Conservation (phyloP, 2,888 invertebrate genomes). For the Pyrgus malvae region DNA sequence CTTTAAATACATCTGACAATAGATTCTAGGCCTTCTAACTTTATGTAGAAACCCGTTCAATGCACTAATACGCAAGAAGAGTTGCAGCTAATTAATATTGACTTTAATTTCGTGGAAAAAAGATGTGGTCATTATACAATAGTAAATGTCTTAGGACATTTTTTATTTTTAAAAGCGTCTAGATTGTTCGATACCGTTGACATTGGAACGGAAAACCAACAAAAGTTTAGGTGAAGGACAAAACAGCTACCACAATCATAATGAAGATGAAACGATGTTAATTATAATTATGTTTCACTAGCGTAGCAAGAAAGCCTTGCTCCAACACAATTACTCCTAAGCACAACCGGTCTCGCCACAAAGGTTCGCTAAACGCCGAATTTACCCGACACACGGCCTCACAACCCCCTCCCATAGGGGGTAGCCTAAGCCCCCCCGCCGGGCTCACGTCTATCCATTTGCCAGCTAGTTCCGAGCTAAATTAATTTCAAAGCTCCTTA, state of each 20-base stretch:
- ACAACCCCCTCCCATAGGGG: conserved; percentile 40
- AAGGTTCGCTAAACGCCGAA: conserved; percentile 79
- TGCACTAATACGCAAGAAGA: too few species aligned
- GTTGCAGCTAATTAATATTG: too few species aligned
- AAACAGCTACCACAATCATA: background rate
- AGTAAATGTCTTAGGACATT: too few species aligned
- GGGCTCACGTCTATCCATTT: conserved; percentile 82
- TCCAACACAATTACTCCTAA: conserved; percentile 69
- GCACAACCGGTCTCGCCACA: conserved; percentile 70
- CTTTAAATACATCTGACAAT: too few species aligned
- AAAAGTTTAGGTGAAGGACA: background rate
- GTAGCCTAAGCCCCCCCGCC: conserved; percentile 49
- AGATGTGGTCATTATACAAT: too few species aligned
- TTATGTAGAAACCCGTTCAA: too few species aligned
- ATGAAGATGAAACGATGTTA: conserved; percentile 33
- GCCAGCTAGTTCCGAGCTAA: conserved; percentile 82
- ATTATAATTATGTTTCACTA: conserved; percentile 55
- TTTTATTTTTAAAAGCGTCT: too few species aligned
- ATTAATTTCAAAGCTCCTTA: conserved; percentile 83
- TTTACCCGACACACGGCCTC: conserved; percentile 61
- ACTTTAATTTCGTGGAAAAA: too few species aligned
- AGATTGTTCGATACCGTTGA: too few species aligned
- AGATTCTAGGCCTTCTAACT: too few species aligned
- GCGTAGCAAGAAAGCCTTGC: conserved; percentile 48
- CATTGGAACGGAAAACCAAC: background rate